Percentiles rank a stretch among this genome's conserved stretches.
phyloP scores from a whole-genome alignment of 2,888 invertebrate genomes.

The Oscheius sp. region DNA sequence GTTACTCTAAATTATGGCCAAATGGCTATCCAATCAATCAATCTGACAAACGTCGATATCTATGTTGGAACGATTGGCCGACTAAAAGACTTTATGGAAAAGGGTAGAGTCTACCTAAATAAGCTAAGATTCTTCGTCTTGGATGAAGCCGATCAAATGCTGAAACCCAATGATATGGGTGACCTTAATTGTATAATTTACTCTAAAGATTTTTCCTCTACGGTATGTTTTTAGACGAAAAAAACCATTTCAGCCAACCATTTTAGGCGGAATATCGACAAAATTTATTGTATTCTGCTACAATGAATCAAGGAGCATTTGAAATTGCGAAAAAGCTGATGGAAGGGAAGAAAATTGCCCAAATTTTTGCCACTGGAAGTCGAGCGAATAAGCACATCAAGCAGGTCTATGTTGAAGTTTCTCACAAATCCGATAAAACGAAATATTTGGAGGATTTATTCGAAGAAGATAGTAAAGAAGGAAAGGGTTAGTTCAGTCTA shows the following conservation, averaged over 20 bases:
- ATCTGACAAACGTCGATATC: slow-evolving; percentile 77
- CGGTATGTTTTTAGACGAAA: not conserved
- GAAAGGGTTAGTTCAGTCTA: not conserved
- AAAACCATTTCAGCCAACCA: no score
- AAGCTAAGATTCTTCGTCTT: slow-evolving; percentile 78
- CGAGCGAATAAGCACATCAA: slow-evolving; percentile 30
- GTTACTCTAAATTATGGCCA: slow-evolving; percentile 51
- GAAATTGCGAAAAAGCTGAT: slow-evolving; percentile 33
- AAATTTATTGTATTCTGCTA: slow-evolving; percentile 59
- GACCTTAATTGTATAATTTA: no score
- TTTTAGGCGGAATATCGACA: slow-evolving; percentile 57
- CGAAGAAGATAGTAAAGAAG: not conserved
- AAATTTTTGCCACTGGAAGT: not conserved
- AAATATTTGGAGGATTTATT: slow-evolving; percentile 21
- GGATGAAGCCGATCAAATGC: slow-evolving; percentile 84
- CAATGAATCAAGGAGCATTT: slow-evolving; percentile 40
- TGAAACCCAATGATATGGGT: slow-evolving; percentile 78
- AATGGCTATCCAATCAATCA: not conserved
- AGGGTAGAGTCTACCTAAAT: slow-evolving; percentile 70
- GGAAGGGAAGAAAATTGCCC: slow-evolving; percentile 24
- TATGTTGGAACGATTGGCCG: slow-evolving; percentile 81
- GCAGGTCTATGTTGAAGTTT: slow-evolving; percentile 23
- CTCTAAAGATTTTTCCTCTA: not conserved
- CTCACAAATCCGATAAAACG: slow-evolving; percentile 28
- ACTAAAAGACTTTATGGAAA: slow-evolving; percentile 77